Conservation (phyloP, 2,113 vertebrate species). For the Sisor rabdophorus region DNA sequence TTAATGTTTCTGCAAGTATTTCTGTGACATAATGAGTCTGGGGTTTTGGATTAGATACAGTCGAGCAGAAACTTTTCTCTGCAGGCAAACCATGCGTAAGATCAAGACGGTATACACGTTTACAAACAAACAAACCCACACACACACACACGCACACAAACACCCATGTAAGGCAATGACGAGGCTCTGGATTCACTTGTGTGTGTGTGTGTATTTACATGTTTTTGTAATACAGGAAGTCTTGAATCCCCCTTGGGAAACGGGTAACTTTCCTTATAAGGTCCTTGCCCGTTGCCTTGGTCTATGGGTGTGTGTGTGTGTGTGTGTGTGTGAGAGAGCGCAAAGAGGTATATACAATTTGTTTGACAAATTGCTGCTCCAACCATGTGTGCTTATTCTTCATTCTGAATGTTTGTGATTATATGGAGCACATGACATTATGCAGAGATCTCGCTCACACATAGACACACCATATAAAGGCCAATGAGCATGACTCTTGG, state of each 20-base stretch:
- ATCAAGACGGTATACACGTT: not conserved
- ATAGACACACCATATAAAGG: not conserved
- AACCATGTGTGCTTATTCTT: not conserved
- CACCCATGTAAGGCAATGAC: constrained; percentile 63
- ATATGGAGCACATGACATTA: not conserved
- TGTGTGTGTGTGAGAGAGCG: not conserved
- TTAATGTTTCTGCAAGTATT: too few species aligned
- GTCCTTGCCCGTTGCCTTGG: not conserved
- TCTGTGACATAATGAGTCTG: not conserved
- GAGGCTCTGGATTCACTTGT: not conserved
- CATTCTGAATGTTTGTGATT: not conserved
- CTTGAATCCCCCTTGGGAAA: constrained; percentile 9
- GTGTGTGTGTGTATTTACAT: not conserved
- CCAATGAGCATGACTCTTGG: too few species aligned
- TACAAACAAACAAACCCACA: not conserved
- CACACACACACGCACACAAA: not conserved
- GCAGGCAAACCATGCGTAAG: not conserved
- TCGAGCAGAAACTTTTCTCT: not conserved
- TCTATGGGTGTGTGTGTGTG: not conserved
- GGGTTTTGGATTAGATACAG: not conserved
- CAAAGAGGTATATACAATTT: not conserved
- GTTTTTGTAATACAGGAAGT: constrained; percentile 23
- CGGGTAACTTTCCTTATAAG: constrained; percentile 33
- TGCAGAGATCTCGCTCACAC: not conserved
- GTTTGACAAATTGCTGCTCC: not conserved